A percentile compares a stretch with the other conserved stretches of the same genome.
Conservation (phyloP, 2,797 vertebrate species). For the Syndactyla subalaris region DNA sequence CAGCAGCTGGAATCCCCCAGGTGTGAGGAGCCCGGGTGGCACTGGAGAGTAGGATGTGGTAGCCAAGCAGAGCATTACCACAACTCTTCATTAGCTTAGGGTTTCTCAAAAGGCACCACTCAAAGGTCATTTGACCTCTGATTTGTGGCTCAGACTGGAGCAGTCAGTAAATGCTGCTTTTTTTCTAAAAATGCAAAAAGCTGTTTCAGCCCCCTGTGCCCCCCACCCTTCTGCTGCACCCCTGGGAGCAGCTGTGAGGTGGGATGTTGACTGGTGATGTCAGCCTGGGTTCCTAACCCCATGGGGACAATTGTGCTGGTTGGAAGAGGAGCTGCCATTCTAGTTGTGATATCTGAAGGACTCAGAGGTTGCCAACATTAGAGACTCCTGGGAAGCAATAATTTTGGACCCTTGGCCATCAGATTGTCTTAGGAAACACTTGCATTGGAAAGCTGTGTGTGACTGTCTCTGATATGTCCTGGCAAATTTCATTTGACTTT, state of each 20-base stretch:
- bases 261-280: not conserved
- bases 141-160: too few species aligned
- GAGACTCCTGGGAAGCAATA: not conserved
- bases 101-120: rapidly evolving
- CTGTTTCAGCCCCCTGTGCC: rapidly evolving
- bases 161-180: not conserved
- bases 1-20: rapidly evolving
- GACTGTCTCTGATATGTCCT: not conserved
- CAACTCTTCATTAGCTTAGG: not conserved
- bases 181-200: not conserved
- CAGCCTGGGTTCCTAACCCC: rapidly evolving
- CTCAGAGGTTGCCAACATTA: not conserved
- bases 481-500: not conserved
- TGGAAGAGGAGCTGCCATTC: not conserved
- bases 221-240: not conserved
- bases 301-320: rapidly evolving
- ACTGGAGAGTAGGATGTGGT: not conserved
- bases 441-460: not conserved
- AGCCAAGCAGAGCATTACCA: not conserved
- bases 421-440: not conserved
- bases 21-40: not conserved
- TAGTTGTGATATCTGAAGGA: not conserved
- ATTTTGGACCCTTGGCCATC: not conserved
- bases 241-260: not conserved
- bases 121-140: not conserved